phyloP scores from a whole-genome alignment of 2,888 invertebrate species.

The Periphyllus acericola region DNA sequence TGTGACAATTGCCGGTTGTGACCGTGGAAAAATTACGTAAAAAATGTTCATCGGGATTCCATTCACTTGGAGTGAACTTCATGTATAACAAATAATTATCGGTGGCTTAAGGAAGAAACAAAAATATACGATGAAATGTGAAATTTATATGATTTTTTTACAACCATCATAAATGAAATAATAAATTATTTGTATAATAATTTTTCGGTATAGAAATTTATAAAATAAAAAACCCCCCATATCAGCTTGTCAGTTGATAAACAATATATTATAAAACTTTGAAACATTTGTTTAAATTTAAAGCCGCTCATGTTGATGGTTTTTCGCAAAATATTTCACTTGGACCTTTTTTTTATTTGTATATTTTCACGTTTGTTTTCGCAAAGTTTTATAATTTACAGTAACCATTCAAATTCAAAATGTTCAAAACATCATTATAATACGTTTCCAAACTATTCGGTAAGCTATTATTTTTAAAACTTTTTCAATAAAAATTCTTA shows the following conservation, averaged over 20 bases:
- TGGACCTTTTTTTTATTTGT: background rate
- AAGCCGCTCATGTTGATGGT: slow-evolving; percentile 1
- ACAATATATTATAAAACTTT: slow-evolving; percentile 34
- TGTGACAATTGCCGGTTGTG: too few relatives aligned
- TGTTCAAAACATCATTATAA: slow-evolving; percentile 3
- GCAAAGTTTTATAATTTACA: slow-evolving; percentile 31
- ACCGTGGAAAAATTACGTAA: background rate
- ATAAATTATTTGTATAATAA: background rate
- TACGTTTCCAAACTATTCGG: slow-evolving; percentile 10
- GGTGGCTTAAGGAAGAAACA: background rate
- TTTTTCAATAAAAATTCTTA: slow-evolving; percentile 20
- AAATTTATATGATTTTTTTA: background rate
- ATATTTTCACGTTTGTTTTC: background rate
- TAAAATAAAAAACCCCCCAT: background rate
- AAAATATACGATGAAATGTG: background rate
- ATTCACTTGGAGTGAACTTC: background rate
- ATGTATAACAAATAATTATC: background rate
- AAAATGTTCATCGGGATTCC: too few relatives aligned
- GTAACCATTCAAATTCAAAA: slow-evolving; percentile 5
- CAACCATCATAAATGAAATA: background rate
- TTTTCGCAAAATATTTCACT: slow-evolving; percentile 16
- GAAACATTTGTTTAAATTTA: slow-evolving; percentile 18
- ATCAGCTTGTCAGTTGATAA: slow-evolving; percentile 3
- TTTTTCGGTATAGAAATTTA: background rate
- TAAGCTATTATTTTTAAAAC: slow-evolving; percentile 23